A percentile compares a stretch with the other conserved stretches of the same genome.
phyloP scores from a whole-genome alignment of 1,140 invertebrate genomes.

The Anastrepha ludens region DNA sequence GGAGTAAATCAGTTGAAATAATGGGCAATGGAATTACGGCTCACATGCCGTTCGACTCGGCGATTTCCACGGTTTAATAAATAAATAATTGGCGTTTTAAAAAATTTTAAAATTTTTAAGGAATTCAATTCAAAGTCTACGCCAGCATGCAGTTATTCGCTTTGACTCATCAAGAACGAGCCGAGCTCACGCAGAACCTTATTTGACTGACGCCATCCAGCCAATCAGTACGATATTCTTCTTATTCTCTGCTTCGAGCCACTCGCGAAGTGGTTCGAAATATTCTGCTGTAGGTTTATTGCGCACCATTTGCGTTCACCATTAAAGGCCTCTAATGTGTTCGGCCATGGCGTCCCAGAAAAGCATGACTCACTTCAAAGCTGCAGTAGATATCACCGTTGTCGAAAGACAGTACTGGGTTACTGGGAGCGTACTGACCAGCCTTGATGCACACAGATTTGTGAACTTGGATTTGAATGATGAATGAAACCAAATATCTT shows the following conservation, averaged over 20 bases:
- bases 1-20: no score
- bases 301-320: constrained; percentile 82
- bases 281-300: constrained; percentile 85
- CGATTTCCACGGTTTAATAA: no score
- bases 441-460: constrained; percentile 87
- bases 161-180: background rate
- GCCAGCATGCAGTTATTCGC: background rate
- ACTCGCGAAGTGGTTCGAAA: constrained; percentile 85
- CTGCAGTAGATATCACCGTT: constrained; percentile 91
- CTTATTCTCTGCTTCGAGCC: constrained; percentile 84
- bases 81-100: background rate
- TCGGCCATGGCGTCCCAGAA: constrained; percentile 87
- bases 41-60: no score
- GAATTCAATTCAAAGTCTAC: background rate
- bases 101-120: background rate
- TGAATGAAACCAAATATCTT: constrained; percentile 90
- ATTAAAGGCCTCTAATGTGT: constrained; percentile 87
- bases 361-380: constrained; percentile 82
- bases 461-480: constrained; percentile 95
- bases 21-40: no score
- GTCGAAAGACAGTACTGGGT: constrained; percentile 82
- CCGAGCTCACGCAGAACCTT: constrained; percentile 60
- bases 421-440: constrained; percentile 83
- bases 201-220: constrained; percentile 79
- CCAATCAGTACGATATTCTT: constrained; percentile 83